Base-by-base conservation (phyloP, 2,113 vertebrate genomes). In the Barnardius zonarius region DNA sequence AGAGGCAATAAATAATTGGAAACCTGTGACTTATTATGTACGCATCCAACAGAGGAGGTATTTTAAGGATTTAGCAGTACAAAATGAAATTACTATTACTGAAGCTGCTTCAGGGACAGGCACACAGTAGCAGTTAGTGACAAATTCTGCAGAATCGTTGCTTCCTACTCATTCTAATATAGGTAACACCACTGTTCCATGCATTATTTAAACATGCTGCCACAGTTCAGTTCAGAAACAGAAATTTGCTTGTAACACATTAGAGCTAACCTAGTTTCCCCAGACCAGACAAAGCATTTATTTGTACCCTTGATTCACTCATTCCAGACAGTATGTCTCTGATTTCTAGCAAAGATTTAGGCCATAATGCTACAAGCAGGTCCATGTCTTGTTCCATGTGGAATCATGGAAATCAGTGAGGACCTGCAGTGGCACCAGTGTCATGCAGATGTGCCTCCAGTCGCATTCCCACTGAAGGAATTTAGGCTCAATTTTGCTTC, bases 1-100 rank as follows among this genome's bases (percentile, higher is more conserved):
- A 92, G 83, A 80, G 54, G 73, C 73, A 86, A 66, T 82, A 95
- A 96, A 86, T 88, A 92, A 93, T 78, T 39, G 67, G 72, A 93
- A 94, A 88, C 13, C 80, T 86, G 83, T 92, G 73, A 81, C 59
- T 92, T 88, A 63, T 31, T 83, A 81, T 43, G 35, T 19, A 68
- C 93, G 63, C 19, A 83, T 88, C 30, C 51, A 57, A 86, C 43
- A 64, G 74, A 88, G 76, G 43, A 70, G 33, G 17, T 31, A 83
- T 88, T 94, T 77, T 24, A 75, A 81, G 64, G 81, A 84, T 70
- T 75, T 67, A 67, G 59, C 68, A 80, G 62, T 39, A 83, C 37
- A 51, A 73, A 46, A 70, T 1, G 3, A 88, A 67, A 75, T 35
- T 3, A n/a, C 27, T 67, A 5, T 72, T 74, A 27, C 64, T 88